These are phyloP conservation scores for Ellobium chinense DNA, from an alignment of 2,888 invertebrate genomes.

Conservation along the genomic window DNA sequence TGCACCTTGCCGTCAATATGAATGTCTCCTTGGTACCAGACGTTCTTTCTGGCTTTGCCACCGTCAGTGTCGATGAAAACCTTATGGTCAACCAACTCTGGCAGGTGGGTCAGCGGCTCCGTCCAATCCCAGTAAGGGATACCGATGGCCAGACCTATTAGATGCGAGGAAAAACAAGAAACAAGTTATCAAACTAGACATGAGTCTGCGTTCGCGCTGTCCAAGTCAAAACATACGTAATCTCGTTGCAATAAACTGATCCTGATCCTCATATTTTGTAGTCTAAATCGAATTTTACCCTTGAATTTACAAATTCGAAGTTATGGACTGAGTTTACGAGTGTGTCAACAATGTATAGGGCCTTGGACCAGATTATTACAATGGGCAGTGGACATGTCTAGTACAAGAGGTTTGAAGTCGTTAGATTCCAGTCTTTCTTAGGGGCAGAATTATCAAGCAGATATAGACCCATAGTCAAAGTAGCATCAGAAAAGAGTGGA, in stretches of 20 bases:
- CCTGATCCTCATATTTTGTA: no score
- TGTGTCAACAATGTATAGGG: no score
- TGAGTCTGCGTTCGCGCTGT: background rate
- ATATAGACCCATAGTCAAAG: no score
- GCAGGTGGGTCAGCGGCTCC: constrained; percentile 43
- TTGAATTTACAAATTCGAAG: no score
- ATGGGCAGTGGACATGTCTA: background rate
- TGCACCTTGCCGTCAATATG: constrained; percentile 27
- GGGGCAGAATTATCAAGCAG: no score
- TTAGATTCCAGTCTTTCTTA: background rate
- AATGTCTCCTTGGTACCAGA: constrained; percentile 53
- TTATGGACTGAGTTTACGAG: no score
- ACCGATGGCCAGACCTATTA: constrained; percentile 38
- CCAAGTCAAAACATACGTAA: no score
- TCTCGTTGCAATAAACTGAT: no score
- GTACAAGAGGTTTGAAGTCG: background rate
- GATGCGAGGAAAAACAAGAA: background rate
- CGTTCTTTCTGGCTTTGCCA: constrained; percentile 50
- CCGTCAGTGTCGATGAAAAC: constrained; percentile 43
- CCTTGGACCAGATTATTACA: no score
- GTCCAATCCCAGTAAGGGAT: constrained; percentile 59
- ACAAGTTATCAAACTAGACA: background rate
- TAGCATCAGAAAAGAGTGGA: no score
- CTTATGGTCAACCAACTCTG: constrained; percentile 45
- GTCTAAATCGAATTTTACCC: no score